phyloP scores from a whole-genome alignment of 2,113 vertebrate species.

The Scomber scombrus region DNA sequence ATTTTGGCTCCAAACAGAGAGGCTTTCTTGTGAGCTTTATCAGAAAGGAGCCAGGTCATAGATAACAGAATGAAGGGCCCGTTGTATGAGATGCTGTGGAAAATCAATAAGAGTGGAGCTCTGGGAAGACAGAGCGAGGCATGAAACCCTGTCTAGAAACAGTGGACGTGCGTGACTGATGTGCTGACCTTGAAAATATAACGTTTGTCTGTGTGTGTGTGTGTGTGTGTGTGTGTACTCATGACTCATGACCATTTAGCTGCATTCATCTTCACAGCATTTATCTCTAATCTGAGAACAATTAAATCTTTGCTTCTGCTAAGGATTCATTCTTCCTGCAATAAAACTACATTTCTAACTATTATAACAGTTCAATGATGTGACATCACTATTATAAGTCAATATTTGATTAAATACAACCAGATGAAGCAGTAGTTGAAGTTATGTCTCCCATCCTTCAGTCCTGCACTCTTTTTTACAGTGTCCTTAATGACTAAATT shows the following conservation, averaged over 20 bases:
- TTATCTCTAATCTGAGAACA: no score
- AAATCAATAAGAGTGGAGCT: conserved; percentile 70
- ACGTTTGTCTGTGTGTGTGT: neutral
- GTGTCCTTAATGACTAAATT: neutral
- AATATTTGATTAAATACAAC: no score
- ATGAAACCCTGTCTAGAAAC: conserved; percentile 13
- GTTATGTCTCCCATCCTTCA: neutral
- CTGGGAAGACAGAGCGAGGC: conserved; percentile 23
- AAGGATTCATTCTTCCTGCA: no score
- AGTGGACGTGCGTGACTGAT: conserved; percentile 26
- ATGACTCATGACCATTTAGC: conserved; percentile 10
- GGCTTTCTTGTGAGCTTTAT: conserved; percentile 62
- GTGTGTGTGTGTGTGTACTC: neutral
- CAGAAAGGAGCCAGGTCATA: conserved; percentile 64
- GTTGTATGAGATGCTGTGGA: conserved; percentile 54
- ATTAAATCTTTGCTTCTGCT: no score
- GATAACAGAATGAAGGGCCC: conserved; percentile 67
- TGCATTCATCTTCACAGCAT: neutral
- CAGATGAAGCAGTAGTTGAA: no score
- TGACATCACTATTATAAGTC: no score
- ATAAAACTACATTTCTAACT: no score
- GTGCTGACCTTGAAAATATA: conserved; percentile 23
- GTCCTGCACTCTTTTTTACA: neutral
- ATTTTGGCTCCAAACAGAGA: conserved; percentile 68
- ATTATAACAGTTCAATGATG: no score